Base-by-base conservation (phyloP, 2,888 invertebrate species). In the Merodon equestris region DNA sequence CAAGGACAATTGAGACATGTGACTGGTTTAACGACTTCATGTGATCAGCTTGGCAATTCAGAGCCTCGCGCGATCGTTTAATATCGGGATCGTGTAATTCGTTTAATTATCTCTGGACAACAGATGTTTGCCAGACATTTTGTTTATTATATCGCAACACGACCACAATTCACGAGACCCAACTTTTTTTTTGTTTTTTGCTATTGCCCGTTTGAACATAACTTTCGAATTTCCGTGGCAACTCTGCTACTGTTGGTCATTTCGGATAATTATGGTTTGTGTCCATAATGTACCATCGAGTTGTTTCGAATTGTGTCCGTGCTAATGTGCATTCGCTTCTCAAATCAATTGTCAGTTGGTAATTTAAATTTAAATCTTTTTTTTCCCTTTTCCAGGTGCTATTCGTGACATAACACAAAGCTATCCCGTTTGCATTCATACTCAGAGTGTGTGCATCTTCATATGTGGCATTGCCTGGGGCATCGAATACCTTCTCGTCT, bases 391-490 rank as follows among this genome's bases (percentile, higher is more conserved):
- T 90, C 0, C 89, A 94, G 94, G 94, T 84, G 91, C 91, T 82
- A 92, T 94, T 42, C 90, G 94, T 84, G 94, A 94, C 85, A 89
- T 90, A 81, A 93, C 93, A 3, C 89, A 90, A 58, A 94, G 94
- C 84, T 94, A 91, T 85, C 91, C 93, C 0, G 90, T 91, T 7
- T 93, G 93, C 85, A 92, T 94, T 72, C 94, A 94, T 88, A 91
- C 93, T 3, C 94, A 94, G 85, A 93, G 93, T 74, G 90, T 92
- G 5, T 90, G 93, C 74, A 93, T 94, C 51, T 90, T 93, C 90
- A 88, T 92, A 0, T 94, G 94, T 84, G 91, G 91, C 5, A 74
- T 93, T 4, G 93, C 93, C 0, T 94, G 94, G 94, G 90, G 91
- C 73, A 90, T 93, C 14, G 94, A 94, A 84, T 88, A 88, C 66